A percentile compares a stretch with the other conserved stretches of the same genome.
phyloP scores from a whole-genome alignment of 2,888 invertebrate species.

The Chrysomela aeneicollis region DNA sequence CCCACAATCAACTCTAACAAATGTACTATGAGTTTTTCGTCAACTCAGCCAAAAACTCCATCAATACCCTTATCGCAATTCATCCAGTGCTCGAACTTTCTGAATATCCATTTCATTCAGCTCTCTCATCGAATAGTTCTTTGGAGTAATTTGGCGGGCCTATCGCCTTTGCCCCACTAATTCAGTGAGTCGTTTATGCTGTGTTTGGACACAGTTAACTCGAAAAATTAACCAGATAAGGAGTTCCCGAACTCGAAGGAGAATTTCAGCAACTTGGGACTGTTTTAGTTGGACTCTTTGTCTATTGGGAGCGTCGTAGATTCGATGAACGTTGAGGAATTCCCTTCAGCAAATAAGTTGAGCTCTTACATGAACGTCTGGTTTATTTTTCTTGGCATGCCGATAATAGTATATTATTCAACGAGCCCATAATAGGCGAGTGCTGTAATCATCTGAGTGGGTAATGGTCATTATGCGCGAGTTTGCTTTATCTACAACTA shows the following conservation, averaged over 20 bases:
- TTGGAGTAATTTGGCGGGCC: not conserved
- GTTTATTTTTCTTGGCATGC: too few species aligned
- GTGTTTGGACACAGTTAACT: conserved; percentile 9
- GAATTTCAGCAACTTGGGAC: not conserved
- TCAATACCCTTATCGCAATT: not conserved
- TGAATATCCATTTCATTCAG: too few species aligned
- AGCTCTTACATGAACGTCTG: too few species aligned
- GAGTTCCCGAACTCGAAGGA: conserved; percentile 17
- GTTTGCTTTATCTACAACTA: too few species aligned
- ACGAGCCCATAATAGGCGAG: too few species aligned
- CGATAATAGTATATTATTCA: too few species aligned
- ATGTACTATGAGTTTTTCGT: not conserved
- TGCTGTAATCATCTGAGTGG: too few species aligned
- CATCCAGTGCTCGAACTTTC: too few species aligned
- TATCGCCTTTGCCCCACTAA: not conserved
- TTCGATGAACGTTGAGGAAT: not conserved
- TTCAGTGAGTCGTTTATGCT: not conserved
- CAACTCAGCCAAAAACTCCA: not conserved
- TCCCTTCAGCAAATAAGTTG: not conserved
- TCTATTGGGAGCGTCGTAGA: not conserved
- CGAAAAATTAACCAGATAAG: conserved; percentile 39
- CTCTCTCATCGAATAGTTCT: not conserved
- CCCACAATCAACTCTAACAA: not conserved
- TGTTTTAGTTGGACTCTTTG: not conserved
- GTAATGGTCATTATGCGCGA: too few species aligned